These are phyloP conservation scores for Sebastes flavidus DNA, from an alignment of 2,797 vertebrate species.

Conservation along the genomic window DNA sequence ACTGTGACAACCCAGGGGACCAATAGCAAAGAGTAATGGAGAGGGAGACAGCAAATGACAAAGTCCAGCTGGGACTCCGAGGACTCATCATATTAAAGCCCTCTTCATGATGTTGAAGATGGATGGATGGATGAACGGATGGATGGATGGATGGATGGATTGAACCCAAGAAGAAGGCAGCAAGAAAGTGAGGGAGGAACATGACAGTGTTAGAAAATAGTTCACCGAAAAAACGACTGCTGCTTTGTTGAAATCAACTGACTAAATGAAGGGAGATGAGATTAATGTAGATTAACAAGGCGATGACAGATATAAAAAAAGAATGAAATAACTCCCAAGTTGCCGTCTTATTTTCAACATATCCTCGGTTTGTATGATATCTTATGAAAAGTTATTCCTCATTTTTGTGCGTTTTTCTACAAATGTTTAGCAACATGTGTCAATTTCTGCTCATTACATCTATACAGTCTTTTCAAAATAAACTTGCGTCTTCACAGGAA, in stretches of 20 bases:
- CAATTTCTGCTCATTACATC: too few relatives aligned
- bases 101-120: conserved; percentile 35
- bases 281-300: not conserved
- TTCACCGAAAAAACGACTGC: not conserved
- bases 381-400: too few relatives aligned
- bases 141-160: not conserved
- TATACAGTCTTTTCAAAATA: too few relatives aligned
- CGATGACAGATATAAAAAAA: not conserved
- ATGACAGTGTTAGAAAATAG: not conserved
- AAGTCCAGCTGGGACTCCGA: conserved; percentile 35
- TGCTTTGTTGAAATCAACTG: not conserved
- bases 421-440: too few relatives aligned
- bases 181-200: not conserved
- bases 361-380: too few relatives aligned
- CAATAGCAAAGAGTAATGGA: conserved; percentile 59
- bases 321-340: not conserved
- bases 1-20: conserved; percentile 54
- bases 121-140: conserved; percentile 3
- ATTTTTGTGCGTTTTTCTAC: too few relatives aligned
- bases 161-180: not conserved
- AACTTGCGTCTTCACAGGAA: too few relatives aligned
- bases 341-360: not conserved
- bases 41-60: conserved; percentile 42
- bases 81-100: conserved; percentile 51
- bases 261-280: not conserved